Percentiles rank a stretch among this genome's conserved stretches.
phyloP scores from a whole-genome alignment of 2,797 vertebrate species.

The Triplophysa yarkandensis region DNA sequence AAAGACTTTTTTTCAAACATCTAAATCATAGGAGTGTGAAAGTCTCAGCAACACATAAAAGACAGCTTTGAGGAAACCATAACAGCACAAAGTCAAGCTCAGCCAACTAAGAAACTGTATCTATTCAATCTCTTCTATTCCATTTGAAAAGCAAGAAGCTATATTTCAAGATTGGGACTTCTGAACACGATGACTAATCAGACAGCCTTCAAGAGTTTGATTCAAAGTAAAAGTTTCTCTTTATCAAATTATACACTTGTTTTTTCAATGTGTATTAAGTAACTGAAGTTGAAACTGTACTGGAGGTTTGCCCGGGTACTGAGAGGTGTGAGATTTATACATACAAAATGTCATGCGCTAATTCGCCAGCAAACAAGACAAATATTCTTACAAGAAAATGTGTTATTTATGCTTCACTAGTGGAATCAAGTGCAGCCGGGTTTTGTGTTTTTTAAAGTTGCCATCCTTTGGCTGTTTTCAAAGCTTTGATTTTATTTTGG shows the following conservation, averaged over 20 bases:
- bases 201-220: neutral
- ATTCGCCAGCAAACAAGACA: neutral
- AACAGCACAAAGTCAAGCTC: conserved; percentile 20
- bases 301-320: neutral
- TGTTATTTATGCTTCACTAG: neutral
- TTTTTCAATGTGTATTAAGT: neutral
- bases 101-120: conserved; percentile 16
- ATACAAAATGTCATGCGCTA: neutral
- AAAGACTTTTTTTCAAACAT: conserved; percentile 13
- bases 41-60: conserved; percentile 39
- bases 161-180: conserved; percentile 3
- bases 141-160: conserved; percentile 19
- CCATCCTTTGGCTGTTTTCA: no score
- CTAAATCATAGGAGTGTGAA: neutral
- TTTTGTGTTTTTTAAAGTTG: no score
- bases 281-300: neutral
- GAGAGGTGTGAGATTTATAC: neutral
- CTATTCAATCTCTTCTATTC: neutral
- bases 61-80: conserved; percentile 36
- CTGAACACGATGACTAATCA: conserved; percentile 5
- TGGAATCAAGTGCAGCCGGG: neutral
- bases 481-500: no score
- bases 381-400: neutral
- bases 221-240: conserved; percentile 11
- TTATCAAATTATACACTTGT: conserved; percentile 13